Evolutionary conservation across 2,113 vertebrate genomes (phyloP), one percentile per base, ranked within the genome.

Genomic region (Crotophaga sulcirostris): DNA sequence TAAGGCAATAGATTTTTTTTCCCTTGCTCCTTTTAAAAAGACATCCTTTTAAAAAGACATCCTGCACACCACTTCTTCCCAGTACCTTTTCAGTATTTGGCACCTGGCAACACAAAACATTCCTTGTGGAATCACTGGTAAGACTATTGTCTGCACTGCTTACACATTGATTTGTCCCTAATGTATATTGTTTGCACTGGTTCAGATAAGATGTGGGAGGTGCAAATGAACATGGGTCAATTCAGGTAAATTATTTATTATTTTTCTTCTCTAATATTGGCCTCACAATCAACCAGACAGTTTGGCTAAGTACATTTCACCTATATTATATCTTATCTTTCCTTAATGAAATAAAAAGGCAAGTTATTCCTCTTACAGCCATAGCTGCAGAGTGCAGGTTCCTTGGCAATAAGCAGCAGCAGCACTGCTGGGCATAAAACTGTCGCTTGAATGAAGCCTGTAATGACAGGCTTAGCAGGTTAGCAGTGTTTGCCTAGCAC

Each of bases 201-300:
- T 68, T 62, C 74, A 95, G 88, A 82, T 72, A 78, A 89, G 68
- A 38, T 19, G 16, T 59, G 23, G 58, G 64, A 77, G 40, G 44
- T 64, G 13, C 60, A 94, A 87, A 89, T 60, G n/a, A 84, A 51
- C 4, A 0, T 54, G 10, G 23, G 82, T 77, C 38, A 85, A 28
- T 87, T 93, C 87, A 89, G 83, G 66, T 79, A 94, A 95, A 60
- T 84, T 54, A 51, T 34, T 23, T 38, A 62, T 63, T 90, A 62
- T 20, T 80, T 94, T 94, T 56, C 74, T 38, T 93, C 84, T 60
- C 95, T 95, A 89, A 95, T 96, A 75, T 28, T 99, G 98, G 64
- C 91, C 98, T 90, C 97, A 96, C 64, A 98, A 98, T 94, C 97
- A 98, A 92, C 97, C 97, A 51, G 96, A 97, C 85, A 95, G 98